Evolutionary conservation across 2,113 vertebrate genomes (phyloP).

Genomic region (Gracilinanus agilis): DNA sequence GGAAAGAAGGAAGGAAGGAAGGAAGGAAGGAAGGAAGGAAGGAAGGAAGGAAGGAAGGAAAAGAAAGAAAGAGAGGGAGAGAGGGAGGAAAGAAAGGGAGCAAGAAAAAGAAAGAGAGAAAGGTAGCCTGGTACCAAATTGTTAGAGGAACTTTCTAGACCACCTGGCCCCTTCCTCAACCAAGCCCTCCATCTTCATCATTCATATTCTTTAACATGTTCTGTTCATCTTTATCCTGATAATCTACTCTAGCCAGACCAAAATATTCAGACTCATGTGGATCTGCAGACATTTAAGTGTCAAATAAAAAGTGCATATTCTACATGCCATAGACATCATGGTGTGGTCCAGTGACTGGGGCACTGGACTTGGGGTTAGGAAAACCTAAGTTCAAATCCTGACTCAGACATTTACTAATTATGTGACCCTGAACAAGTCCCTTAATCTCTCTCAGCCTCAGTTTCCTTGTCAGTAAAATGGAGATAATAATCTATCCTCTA

Average conservation of each 20-base stretch:
- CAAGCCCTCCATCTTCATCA: background rate
- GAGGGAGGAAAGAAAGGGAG: too few species aligned
- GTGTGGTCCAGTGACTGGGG: background rate
- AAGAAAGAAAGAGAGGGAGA: too few species aligned
- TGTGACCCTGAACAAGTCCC: background rate
- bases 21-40: too few species aligned
- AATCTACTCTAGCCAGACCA: background rate
- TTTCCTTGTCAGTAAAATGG: background rate
- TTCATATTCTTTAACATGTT: background rate
- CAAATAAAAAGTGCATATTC: background rate
- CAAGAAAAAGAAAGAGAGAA: too few species aligned
- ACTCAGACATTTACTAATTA: background rate
- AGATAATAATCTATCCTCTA: background rate
- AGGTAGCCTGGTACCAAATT: background rate
- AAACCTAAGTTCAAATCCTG: background rate
- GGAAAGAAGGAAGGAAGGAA: too few species aligned
- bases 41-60: too few species aligned
- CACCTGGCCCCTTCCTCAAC: background rate
- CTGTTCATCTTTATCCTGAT: background rate
- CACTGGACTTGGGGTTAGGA: background rate
- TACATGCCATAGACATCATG: background rate
- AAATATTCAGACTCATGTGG: background rate
- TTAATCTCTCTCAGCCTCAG: background rate
- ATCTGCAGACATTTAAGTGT: background rate
- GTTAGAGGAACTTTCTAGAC: background rate